phyloP scores from a whole-genome alignment of 2,113 vertebrate genomes.

The human region DNA sequence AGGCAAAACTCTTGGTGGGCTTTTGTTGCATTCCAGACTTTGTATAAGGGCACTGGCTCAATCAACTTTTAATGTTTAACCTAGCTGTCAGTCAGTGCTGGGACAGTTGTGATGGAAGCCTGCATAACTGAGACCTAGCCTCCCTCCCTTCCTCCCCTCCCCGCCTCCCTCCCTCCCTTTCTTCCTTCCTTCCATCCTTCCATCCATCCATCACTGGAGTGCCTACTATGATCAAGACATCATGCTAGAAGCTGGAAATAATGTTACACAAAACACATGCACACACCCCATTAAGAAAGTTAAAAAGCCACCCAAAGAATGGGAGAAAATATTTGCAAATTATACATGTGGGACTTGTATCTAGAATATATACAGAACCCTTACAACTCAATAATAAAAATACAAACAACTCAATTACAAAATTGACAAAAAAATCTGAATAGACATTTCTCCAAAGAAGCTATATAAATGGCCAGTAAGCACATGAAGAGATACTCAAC shows the following conservation, averaged over 20 bases:
- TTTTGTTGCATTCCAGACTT: too few relatives aligned
- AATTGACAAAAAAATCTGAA: slow-evolving; percentile 3
- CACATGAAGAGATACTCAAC: not conserved
- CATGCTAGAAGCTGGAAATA: not conserved
- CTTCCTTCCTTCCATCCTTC: not conserved
- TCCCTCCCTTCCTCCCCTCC: not conserved
- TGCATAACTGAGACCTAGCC: too few relatives aligned
- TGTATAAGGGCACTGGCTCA: too few relatives aligned
- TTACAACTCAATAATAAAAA: slow-evolving; percentile 5
- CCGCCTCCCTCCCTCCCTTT: too few relatives aligned
- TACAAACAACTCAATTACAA: not conserved
- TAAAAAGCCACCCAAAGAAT: not conserved
- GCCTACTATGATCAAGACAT: not conserved
- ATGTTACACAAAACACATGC: not conserved
- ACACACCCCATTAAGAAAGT: not conserved
- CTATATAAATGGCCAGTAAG: not conserved
- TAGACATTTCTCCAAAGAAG: not conserved
- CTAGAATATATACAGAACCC: not conserved
- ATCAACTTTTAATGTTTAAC: too few relatives aligned
- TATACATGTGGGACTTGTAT: not conserved
- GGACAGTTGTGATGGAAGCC: too few relatives aligned
- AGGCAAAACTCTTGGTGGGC: too few relatives aligned
- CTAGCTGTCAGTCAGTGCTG: too few relatives aligned
- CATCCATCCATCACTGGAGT: not conserved
- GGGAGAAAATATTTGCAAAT: not conserved